A percentile compares a stretch with the other conserved stretches of the same genome.
These are phyloP conservation scores for Papilio demoleus DNA, from an alignment of 2,888 invertebrate species.

Conservation along the genomic window DNA sequence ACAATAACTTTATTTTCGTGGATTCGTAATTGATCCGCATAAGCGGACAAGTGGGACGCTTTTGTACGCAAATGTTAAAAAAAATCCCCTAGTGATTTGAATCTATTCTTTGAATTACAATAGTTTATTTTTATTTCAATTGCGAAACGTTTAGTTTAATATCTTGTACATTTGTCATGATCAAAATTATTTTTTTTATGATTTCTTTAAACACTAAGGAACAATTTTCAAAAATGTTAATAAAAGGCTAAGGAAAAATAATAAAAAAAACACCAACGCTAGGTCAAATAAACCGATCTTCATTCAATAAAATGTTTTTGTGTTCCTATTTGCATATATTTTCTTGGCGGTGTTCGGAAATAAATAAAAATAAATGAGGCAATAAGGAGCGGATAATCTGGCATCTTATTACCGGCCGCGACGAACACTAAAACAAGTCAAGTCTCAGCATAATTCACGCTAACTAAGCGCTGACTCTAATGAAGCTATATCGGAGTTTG, in stretches of 20 bases:
- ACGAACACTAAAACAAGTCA: slow-evolving; percentile 21
- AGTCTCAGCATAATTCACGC: slow-evolving; percentile 25
- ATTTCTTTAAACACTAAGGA: no score
- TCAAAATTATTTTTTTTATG: no score
- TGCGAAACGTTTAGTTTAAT: background rate
- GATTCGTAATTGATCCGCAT: slow-evolving; percentile 52
- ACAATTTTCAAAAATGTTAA: no score
- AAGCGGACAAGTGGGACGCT: slow-evolving; percentile 59
- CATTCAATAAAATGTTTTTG: background rate
- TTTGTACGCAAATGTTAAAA: slow-evolving; percentile 48
- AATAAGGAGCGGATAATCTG: slow-evolving; percentile 23
- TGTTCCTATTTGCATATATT: background rate
- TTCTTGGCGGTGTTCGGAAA: slow-evolving; percentile 11
- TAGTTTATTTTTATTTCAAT: background rate
- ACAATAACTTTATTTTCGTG: slow-evolving; percentile 47
- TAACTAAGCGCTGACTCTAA: slow-evolving; percentile 35
- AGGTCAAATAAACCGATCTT: no score
- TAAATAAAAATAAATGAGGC: slow-evolving; percentile 34
- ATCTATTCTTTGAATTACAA: background rate
- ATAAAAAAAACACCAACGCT: background rate
- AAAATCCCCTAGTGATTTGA: slow-evolving; percentile 10
- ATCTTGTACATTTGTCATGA: no score
- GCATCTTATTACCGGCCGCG: slow-evolving; percentile 29
- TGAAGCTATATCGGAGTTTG: slow-evolving; percentile 37
- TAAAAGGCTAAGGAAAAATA: no score